Evolutionary conservation across 2,888 invertebrate genomes (phyloP).

Genomic region (Hecatera dysodea): DNA sequence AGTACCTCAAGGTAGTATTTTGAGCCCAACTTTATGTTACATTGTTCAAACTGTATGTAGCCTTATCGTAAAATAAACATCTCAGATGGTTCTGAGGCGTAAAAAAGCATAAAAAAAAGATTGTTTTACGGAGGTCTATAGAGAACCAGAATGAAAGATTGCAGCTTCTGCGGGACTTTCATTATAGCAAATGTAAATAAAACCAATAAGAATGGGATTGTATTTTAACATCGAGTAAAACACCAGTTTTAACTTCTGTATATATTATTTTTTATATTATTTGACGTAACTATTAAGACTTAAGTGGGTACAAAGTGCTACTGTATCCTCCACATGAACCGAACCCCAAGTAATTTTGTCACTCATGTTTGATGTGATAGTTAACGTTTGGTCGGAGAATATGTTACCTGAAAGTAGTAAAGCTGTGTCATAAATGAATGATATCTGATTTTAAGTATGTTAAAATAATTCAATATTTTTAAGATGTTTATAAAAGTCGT

Average conservation of each 20-base stretch:
- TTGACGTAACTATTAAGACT: conserved; percentile 5
- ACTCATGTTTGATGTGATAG: conserved; percentile 3
- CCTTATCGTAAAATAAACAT: neutral
- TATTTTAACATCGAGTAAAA: conserved; percentile 9
- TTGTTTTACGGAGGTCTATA: neutral
- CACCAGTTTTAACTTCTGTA: conserved; percentile 1
- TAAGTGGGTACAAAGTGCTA: conserved; percentile 6
- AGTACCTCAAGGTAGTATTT: conserved; percentile 23
- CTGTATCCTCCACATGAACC: neutral
- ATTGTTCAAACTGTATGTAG: neutral
- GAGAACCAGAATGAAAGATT: neutral
- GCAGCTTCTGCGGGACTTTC: neutral
- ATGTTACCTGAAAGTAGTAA: conserved; percentile 15
- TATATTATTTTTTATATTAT: conserved; percentile 6
- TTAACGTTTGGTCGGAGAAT: neutral
- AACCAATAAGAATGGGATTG: conserved; percentile 26
- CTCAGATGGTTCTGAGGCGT: too few species aligned
- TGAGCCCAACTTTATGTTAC: conserved; percentile 1
- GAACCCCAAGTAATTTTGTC: neutral
- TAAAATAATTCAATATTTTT: neutral
- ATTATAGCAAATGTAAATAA: conserved; percentile 13
- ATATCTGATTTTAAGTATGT: neutral
- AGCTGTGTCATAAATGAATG: conserved; percentile 6
- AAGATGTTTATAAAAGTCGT: conserved; percentile 9
- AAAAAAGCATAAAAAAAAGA: neutral